Conservation (phyloP, 2,113 vertebrate genomes). For the Syrrhaptes paradoxus region DNA sequence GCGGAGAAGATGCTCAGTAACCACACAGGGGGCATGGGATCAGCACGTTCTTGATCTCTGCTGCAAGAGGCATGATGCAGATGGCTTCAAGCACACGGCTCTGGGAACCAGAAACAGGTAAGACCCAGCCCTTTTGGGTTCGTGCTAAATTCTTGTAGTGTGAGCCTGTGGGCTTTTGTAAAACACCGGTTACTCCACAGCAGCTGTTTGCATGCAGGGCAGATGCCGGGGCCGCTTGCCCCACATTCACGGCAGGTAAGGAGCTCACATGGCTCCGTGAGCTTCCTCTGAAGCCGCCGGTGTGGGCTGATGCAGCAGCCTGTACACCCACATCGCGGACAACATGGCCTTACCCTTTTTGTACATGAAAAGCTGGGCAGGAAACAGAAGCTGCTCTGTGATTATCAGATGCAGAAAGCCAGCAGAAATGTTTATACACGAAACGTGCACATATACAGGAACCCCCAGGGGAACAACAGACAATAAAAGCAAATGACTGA, state of each 20-base stretch:
- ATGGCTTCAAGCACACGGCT: neutral
- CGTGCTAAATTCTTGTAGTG: neutral
- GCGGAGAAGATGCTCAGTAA: neutral
- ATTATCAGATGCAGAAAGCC: neutral
- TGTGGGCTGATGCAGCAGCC: neutral
- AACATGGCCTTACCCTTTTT: neutral
- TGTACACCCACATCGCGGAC: neutral
- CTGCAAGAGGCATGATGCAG: neutral
- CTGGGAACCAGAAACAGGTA: neutral
- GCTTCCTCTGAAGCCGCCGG: neutral
- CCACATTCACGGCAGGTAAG: neutral
- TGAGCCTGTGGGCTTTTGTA: neutral
- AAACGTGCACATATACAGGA: accelerated
- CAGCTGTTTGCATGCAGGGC: neutral
- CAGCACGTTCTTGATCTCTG: neutral
- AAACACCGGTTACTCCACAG: neutral
- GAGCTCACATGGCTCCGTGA: neutral
- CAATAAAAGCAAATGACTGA: neutral
- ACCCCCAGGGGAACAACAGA: neutral
- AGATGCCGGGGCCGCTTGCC: neutral
- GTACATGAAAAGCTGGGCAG: neutral
- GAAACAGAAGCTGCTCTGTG: neutral
- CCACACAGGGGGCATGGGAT: neutral
- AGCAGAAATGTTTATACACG: neutral
- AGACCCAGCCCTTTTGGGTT: neutral